A percentile compares a stretch with the other conserved stretches of the same genome.
Conservation (phyloP, 2,888 invertebrate species). For the Eristalinus sepulchralis region DNA sequence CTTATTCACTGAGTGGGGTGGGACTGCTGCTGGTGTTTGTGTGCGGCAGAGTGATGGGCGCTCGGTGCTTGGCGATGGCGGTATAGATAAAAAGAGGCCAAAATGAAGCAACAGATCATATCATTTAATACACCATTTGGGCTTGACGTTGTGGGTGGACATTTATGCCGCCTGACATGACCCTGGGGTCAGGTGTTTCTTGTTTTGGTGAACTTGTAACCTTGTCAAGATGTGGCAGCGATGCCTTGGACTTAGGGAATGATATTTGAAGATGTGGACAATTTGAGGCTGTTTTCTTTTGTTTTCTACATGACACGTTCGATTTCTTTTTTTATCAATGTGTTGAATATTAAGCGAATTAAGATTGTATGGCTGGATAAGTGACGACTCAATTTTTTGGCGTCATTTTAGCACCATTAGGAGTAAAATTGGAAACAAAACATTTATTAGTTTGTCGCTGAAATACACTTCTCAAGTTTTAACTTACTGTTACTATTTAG, state of each 20-base stretch:
- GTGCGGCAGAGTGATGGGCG: neutral
- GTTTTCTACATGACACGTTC: no score
- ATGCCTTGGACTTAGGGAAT: neutral
- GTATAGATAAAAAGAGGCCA: slow-evolving; percentile 46
- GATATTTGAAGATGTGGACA: neutral
- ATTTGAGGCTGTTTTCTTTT: neutral
- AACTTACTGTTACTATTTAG: no score
- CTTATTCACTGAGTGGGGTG: slow-evolving; percentile 40
- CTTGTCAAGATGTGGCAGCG: slow-evolving; percentile 52
- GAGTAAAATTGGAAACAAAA: no score
- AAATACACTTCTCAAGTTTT: no score
- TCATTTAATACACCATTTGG: slow-evolving; percentile 66
- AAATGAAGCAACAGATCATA: slow-evolving; percentile 70
- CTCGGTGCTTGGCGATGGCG: slow-evolving; percentile 17
- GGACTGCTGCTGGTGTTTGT: slow-evolving; percentile 41
- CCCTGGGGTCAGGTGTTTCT: slow-evolving; percentile 54
- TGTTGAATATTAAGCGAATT: no score
- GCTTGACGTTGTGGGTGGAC: slow-evolving; percentile 59
- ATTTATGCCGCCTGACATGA: slow-evolving; percentile 58
- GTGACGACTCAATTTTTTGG: no score
- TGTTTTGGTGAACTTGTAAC: slow-evolving; percentile 58
- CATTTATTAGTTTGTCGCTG: no score
- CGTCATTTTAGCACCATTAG: no score
- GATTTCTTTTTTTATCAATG: neutral
- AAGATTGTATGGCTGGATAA: no score